Conservation (phyloP, 2,113 vertebrate genomes). For the Rhinichthys klamathensis region DNA sequence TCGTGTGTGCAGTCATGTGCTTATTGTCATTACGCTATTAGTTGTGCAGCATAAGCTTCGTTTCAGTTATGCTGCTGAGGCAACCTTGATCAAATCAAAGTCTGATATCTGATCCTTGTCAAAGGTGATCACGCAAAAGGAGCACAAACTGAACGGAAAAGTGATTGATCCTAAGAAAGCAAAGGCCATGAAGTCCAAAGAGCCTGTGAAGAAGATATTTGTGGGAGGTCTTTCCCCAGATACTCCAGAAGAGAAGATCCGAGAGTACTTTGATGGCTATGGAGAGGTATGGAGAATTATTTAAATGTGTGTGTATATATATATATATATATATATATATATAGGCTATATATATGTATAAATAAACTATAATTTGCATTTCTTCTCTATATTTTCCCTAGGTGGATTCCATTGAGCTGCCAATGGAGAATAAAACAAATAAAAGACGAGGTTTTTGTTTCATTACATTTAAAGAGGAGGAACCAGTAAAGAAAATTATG, state of each 20-base stretch:
- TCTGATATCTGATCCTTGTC: constrained; percentile 43
- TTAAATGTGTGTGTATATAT: too few relatives aligned
- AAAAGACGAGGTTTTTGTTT: constrained; percentile 99
- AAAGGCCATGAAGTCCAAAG: constrained; percentile 99
- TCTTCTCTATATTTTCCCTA: constrained; percentile 58
- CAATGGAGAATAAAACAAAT: constrained; percentile 99
- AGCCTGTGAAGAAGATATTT: constrained; percentile 98
- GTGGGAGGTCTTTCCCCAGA: constrained; percentile 98
- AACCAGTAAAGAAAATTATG: constrained; percentile 96
- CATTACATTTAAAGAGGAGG: constrained; percentile 97
- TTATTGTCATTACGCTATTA: background rate
- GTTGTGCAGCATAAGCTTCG: background rate
- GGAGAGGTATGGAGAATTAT: constrained; percentile 84
- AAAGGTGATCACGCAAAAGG: constrained; percentile 94
- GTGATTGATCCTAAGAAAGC: constrained; percentile 99
- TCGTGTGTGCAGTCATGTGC: background rate
- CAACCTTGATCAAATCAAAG: background rate
- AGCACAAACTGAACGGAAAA: constrained; percentile 98
- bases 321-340: too few relatives aligned
- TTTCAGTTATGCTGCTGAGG: background rate
- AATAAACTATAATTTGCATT: background rate
- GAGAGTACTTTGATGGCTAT: constrained; percentile 94
- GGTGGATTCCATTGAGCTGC: constrained; percentile 97
- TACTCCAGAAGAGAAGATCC: constrained; percentile 96
- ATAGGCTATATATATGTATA: accelerated